Conservation (phyloP, 2,113 vertebrate genomes). For the Panurus biarmicus region DNA sequence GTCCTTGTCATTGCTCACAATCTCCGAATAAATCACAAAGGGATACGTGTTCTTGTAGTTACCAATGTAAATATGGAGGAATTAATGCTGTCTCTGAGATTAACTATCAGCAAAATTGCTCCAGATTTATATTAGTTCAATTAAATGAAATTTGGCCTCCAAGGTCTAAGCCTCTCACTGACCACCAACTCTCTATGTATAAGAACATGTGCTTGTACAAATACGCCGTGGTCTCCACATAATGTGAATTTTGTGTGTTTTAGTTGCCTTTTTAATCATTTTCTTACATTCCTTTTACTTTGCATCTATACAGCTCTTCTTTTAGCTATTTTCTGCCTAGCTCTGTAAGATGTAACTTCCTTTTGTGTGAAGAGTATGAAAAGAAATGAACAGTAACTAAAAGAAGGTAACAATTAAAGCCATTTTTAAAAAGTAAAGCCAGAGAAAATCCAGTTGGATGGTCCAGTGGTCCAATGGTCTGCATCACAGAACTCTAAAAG, state of each 20-base stretch:
- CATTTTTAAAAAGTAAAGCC: not conserved
- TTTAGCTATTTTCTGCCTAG: constrained; percentile 61
- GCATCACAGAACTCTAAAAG: not conserved
- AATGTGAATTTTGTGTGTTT: constrained; percentile 54
- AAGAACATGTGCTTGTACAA: constrained; percentile 30
- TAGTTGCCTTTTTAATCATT: constrained; percentile 56
- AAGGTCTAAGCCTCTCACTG: constrained; percentile 42
- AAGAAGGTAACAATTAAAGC: constrained; percentile 52
- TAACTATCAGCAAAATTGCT: not conserved
- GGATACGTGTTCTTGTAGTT: constrained; percentile 16
- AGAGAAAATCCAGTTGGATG: not conserved
- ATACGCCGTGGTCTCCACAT: constrained; percentile 31
- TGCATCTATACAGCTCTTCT: constrained; percentile 57
- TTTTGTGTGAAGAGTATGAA: constrained; percentile 62
- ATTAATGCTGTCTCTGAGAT: not conserved
- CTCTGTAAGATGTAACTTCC: constrained; percentile 59
- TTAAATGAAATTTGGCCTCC: constrained; percentile 17
- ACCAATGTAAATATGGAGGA: not conserved
- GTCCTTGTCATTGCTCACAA: constrained; percentile 8
- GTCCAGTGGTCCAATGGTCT: constrained; percentile 12
- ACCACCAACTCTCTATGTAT: constrained; percentile 24
- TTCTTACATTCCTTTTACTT: constrained; percentile 67
- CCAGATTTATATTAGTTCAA: not conserved
- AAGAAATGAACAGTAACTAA: constrained; percentile 57
- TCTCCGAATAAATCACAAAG: not conserved